Percentiles rank a stretch among this genome's conserved stretches.
Conservation (phyloP, 2,888 invertebrate genomes). For the Archips crataeganus region DNA sequence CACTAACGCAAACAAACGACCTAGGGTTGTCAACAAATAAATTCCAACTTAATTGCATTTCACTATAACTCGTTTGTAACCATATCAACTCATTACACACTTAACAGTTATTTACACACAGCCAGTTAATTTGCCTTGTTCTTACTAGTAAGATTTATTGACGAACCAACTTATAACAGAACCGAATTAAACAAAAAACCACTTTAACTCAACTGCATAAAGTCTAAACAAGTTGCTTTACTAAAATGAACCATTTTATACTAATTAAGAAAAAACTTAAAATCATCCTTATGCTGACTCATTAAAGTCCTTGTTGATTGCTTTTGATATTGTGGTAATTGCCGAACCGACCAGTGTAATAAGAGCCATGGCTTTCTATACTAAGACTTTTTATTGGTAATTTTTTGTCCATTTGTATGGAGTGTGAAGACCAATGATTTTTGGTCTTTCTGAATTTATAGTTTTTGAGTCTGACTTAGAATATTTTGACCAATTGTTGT, state of each 20-base stretch:
- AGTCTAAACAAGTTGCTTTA: not conserved
- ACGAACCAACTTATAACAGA: constrained; percentile 6
- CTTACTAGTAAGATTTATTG: constrained; percentile 36
- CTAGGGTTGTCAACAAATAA: constrained; percentile 25
- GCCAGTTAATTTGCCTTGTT: constrained; percentile 45
- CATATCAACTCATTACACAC: constrained; percentile 49
- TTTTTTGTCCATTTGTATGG: not conserved
- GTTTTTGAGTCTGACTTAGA: constrained; percentile 6
- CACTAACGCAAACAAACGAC: not conserved
- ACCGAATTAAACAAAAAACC: not conserved
- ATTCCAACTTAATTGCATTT: constrained; percentile 21
- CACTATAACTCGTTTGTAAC: constrained; percentile 14
- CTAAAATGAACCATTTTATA: not conserved
- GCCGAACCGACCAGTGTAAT: constrained; percentile 10
- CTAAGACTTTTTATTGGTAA: constrained; percentile 31
- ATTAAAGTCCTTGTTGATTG: not conserved
- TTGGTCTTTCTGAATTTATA: constrained; percentile 40
- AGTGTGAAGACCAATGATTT: constrained; percentile 11
- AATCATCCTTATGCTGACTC: not conserved
- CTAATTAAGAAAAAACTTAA: not conserved
- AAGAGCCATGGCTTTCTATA: constrained; percentile 40
- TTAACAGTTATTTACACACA: constrained; percentile 48
- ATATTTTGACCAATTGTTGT: constrained; percentile 31
- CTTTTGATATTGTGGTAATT: not conserved
- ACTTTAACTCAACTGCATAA: not conserved